Conservation (phyloP, 2,113 vertebrate species). For the Epinephelus cyanopodus region DNA sequence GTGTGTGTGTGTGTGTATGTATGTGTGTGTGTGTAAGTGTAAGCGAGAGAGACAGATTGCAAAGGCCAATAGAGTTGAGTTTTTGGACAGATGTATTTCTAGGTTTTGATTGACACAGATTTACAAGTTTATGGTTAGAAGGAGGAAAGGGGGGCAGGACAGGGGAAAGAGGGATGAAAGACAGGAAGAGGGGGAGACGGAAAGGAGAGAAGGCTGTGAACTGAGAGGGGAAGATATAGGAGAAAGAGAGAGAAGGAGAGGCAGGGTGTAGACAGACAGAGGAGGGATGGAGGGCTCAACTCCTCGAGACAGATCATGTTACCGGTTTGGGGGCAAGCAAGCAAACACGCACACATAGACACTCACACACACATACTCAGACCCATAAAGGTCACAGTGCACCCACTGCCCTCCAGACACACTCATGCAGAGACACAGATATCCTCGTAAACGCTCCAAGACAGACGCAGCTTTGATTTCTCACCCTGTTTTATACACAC, state of each 20-base stretch:
- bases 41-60: background rate
- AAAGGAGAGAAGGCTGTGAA: slow-evolving; percentile 61
- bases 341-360: slow-evolving; percentile 27
- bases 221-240: slow-evolving; percentile 11
- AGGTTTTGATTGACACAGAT: slow-evolving; percentile 17
- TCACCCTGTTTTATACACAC: slow-evolving; percentile 20
- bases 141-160: background rate
- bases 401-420: slow-evolving; percentile 73
- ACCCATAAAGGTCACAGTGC: slow-evolving; percentile 70
- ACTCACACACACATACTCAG: slow-evolving; percentile 42
- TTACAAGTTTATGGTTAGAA: slow-evolving; percentile 16
- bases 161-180: slow-evolving; percentile 21
- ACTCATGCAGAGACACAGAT: slow-evolving; percentile 45
- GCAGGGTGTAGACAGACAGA: slow-evolving; percentile 69
- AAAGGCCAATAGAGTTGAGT: background rate
- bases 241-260: slow-evolving; percentile 21
- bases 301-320: slow-evolving; percentile 72
- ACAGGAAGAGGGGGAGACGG: slow-evolving; percentile 34
- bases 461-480: slow-evolving; percentile 46
- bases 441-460: slow-evolving; percentile 39
- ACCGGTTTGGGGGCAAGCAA: slow-evolving; percentile 60
- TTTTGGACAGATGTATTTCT: slow-evolving; percentile 12
- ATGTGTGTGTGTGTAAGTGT: background rate
- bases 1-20: background rate
- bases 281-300: slow-evolving; percentile 55